Evolutionary conservation across 2,113 vertebrate species (phyloP).

Genomic region (Ellobius talpinus): DNA sequence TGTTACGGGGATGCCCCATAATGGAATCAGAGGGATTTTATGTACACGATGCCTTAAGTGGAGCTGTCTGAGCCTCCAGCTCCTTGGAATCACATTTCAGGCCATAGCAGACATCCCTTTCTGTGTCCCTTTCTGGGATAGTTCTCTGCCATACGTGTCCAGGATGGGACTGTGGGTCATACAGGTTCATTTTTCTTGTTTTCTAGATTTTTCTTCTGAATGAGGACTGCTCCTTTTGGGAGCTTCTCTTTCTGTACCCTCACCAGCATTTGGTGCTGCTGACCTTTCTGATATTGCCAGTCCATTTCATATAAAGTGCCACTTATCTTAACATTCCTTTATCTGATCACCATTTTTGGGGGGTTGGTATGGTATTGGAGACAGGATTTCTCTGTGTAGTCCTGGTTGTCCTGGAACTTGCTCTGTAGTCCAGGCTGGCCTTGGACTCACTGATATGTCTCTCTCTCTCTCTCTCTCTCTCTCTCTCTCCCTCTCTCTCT

Average conservation of each 20-base stretch:
- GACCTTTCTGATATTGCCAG: not conserved
- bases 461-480: no score
- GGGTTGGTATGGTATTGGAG: not conserved
- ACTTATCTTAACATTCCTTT: not conserved
- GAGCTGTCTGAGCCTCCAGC: not conserved
- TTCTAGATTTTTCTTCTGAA: not conserved
- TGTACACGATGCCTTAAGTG: fast-evolving
- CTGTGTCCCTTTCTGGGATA: not conserved
- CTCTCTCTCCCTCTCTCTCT: no score
- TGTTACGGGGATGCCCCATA: not conserved
- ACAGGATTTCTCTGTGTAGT: not conserved
- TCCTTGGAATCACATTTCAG: not conserved
- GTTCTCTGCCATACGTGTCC: not conserved
- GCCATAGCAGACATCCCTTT: not conserved
- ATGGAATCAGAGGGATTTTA: not conserved
- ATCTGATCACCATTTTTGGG: not conserved
- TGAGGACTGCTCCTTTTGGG: not conserved
- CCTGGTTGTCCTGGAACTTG: not conserved
- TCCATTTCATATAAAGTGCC: not conserved
- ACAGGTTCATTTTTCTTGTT: not conserved
- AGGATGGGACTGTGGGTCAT: not conserved
- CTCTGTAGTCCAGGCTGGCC: not conserved
- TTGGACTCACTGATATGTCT: not conserved
- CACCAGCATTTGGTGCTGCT: not conserved
- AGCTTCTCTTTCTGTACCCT: not conserved